These are phyloP conservation scores for Archilochus colubris DNA, from an alignment of 2,113 vertebrate species.

Conservation along the genomic window DNA sequence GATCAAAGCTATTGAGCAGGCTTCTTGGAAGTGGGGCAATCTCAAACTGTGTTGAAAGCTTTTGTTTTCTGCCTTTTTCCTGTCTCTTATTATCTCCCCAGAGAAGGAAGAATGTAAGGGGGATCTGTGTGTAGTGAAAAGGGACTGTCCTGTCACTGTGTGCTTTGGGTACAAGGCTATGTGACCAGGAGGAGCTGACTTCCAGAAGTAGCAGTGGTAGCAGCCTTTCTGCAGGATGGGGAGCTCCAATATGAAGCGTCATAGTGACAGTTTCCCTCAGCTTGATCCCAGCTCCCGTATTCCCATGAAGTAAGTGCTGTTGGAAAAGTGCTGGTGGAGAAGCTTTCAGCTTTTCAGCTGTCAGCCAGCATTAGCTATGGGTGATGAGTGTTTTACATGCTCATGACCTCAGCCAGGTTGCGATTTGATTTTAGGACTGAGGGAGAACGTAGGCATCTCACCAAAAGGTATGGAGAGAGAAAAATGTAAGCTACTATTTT, in stretches of 20 bases:
- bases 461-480: background rate
- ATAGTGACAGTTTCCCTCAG: background rate
- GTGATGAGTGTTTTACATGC: background rate
- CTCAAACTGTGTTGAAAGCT: constrained; percentile 39
- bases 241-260: background rate
- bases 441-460: background rate
- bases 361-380: background rate
- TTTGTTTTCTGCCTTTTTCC: constrained; percentile 40
- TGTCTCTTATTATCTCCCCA: background rate
- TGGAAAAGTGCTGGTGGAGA: background rate
- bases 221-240: background rate
- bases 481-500: background rate
- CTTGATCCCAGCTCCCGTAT: background rate
- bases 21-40: constrained; percentile 30
- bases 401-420: background rate
- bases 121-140: background rate
- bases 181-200: background rate
- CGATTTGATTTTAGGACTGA: background rate
- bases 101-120: background rate
- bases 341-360: too few relatives aligned
- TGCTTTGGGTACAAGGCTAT: background rate
- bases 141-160: fast-evolving
- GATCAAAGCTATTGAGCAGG: constrained; percentile 27
- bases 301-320: background rate
- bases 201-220: background rate